Evolutionary conservation across 2,888 invertebrate species (phyloP).

Genomic region (Sminthurinus aureus): DNA sequence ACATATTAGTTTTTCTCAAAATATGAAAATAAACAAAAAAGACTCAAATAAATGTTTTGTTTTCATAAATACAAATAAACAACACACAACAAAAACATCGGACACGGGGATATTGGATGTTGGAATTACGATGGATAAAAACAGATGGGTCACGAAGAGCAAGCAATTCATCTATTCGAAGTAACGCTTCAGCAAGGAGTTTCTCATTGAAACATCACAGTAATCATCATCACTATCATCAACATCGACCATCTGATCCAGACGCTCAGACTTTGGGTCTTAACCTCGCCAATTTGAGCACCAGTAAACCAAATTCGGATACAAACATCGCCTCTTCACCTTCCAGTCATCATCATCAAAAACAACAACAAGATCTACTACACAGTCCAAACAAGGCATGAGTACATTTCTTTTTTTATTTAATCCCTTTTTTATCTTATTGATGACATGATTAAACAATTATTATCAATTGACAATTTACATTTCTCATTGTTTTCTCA

Average conservation of each 20-base stretch:
- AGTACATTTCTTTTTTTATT: conserved; percentile 19
- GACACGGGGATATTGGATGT: conserved; percentile 7
- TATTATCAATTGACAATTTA: not conserved
- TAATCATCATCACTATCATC: conserved; percentile 54
- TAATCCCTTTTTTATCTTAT: conserved; percentile 16
- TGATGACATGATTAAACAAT: not conserved
- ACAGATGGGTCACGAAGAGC: conserved; percentile 52
- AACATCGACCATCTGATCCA: conserved; percentile 56
- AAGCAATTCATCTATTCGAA: conserved; percentile 56
- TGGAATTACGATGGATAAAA: not conserved
- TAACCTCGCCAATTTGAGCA: conserved; percentile 41
- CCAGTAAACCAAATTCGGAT: conserved; percentile 40
- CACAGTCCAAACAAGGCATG: conserved; percentile 48
- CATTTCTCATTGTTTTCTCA: no score
- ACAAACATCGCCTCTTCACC: conserved; percentile 45
- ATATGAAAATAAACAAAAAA: not conserved
- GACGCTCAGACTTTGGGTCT: conserved; percentile 35
- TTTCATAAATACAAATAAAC: not conserved
- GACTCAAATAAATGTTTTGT: not conserved
- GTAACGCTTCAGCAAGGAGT: conserved; percentile 54
- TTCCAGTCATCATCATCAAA: conserved; percentile 29
- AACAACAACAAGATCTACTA: conserved; percentile 19
- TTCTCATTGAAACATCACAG: conserved; percentile 55
- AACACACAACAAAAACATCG: conserved; percentile 7
- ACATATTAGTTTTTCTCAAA: no score